These are phyloP conservation scores for Paedocypris sp. DNA, from an alignment of 2,113 vertebrate genomes.

Conservation along the genomic window DNA sequence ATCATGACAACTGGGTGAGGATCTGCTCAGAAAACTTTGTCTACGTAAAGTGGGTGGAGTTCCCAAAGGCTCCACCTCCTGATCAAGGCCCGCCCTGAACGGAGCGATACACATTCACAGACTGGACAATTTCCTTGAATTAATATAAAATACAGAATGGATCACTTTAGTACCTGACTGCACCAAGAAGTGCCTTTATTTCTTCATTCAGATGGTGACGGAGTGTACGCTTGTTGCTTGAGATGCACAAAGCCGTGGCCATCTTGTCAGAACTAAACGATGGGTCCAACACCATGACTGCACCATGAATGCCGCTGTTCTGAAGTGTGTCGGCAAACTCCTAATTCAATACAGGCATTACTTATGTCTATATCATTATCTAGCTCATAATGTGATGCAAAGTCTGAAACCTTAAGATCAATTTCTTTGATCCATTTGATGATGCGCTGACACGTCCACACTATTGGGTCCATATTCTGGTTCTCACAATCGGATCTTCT, in stretches of 20 bases:
- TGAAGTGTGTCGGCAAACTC: conserved; percentile 72
- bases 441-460: conserved; percentile 77
- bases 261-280: conserved; percentile 65
- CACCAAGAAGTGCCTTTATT: conserved; percentile 61
- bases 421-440: conserved; percentile 76
- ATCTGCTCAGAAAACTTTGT: conserved; percentile 54
- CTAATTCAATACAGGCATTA: conserved; percentile 46
- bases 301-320: conserved; percentile 73
- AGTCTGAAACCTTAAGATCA: conserved; percentile 69
- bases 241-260: conserved; percentile 63
- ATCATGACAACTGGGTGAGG: conserved; percentile 46
- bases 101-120: background rate
- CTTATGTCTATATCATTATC: too few species aligned
- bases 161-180: conserved; percentile 53
- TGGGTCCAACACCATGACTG: conserved; percentile 73
- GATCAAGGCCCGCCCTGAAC: conserved; percentile 51
- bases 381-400: too few species aligned
- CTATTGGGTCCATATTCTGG: conserved; percentile 67
- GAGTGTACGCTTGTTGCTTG: conserved; percentile 72
- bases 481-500: conserved; percentile 69
- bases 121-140: background rate
- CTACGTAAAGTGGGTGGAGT: conserved; percentile 53
- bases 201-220: conserved; percentile 73
- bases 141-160: background rate
- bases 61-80: conserved; percentile 61